Base-by-base conservation (phyloP, 2,888 invertebrate species). In the Parelbella ahira region DNA sequence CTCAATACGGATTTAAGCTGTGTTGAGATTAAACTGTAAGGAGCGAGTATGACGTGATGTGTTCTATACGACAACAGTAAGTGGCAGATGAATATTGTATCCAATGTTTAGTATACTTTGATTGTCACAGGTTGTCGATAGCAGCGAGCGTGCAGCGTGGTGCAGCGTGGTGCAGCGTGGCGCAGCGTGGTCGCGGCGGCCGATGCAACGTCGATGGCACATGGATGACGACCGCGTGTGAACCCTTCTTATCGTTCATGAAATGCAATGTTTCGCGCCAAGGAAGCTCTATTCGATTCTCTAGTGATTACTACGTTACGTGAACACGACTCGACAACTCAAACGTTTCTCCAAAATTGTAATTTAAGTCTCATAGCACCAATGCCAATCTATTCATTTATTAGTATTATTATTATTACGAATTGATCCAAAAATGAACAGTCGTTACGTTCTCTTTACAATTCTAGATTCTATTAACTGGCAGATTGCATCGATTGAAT, bases 311-410 rank as follows among this genome's bases (percentile, higher is more conserved):
- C 76, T 79, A 76, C 69, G 44, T n/a, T 49, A 68, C 63, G 69
- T 68, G 68, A 66, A 65, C 60, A 69, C 73, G 71, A 60, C 50
- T 50, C 46, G 50, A 53, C 44, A 43, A 67, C 59, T 67, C 63
- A 58, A 73, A 60, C 63, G 63, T 67, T 67, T 64, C 60, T 61
- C 63, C 59, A 63, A 64, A 62, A 19, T 45, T 57, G 68, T 60
- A 66, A 58, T 43, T 48, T 56, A 51, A 62, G 65, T 67, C 64
- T 62, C 72, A 63, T 82, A 83, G 86, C 86, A 86, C 83, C 86
- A 75, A 70, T 79, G 70, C 78, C 76, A 66, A 76, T 71, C 65
- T 59, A 73, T 72, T 58, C n/a, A 15, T 15, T 15, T 15, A 15
- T 3, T 53, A 60, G 63, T 58, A 60, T 71, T 53, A 60, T 64